A percentile compares a stretch with the other conserved stretches of the same genome.
These are phyloP conservation scores for Drosophila sp. DNA, from an alignment of 1,140 invertebrate species.

Conservation along the genomic window DNA sequence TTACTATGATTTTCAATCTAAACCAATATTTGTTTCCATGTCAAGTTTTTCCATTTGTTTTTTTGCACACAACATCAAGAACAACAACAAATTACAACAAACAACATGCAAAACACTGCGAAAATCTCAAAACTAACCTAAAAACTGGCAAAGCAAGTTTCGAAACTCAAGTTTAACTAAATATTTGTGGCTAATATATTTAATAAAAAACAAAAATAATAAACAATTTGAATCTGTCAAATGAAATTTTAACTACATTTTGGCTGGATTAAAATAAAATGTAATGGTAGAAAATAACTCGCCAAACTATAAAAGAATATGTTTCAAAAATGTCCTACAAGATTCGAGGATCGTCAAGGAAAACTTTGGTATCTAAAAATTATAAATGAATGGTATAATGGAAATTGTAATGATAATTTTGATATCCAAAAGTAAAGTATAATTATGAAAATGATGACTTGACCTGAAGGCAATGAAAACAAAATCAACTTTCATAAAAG, in stretches of 20 bases:
- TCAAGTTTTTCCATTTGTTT: conserved; percentile 43
- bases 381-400: not conserved
- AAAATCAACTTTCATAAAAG: conserved; percentile 23
- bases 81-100: conserved; percentile 44
- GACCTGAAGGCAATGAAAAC: conserved; percentile 35
- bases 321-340: conserved; percentile 18
- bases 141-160: conserved; percentile 70
- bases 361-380: conserved; percentile 52
- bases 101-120: conserved; percentile 23
- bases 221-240: conserved; percentile 31
- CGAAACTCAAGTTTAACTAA: conserved; percentile 66
- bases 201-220: conserved; percentile 20
- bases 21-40: conserved; percentile 58
- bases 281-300: conserved; percentile 30
- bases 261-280: conserved; percentile 43
- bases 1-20: conserved; percentile 58
- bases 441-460: conserved; percentile 45
- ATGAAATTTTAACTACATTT: conserved; percentile 39
- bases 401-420: conserved; percentile 35
- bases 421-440: conserved; percentile 31
- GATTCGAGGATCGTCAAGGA: conserved; percentile 30
- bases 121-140: conserved; percentile 46
- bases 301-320: conserved; percentile 8
- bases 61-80: conserved; percentile 60
- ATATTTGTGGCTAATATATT: conserved; percentile 60